Evolutionary conservation across 1,140 invertebrate species (phyloP).

Genomic region (Manduca sexta): DNA sequence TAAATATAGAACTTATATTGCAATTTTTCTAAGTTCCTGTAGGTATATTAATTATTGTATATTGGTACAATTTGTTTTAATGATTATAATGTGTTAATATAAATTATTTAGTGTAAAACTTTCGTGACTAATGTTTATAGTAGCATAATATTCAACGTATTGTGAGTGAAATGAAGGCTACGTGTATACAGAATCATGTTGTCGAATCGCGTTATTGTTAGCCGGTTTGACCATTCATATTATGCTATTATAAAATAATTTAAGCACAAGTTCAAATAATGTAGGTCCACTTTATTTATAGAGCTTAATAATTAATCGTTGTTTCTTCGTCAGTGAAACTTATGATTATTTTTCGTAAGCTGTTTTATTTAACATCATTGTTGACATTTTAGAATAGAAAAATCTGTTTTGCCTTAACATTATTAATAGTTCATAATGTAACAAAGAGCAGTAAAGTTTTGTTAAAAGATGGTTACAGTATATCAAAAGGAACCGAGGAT

Average conservation of each 20-base stretch:
- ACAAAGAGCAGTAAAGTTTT: slow-evolving; percentile 64
- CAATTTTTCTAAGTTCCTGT: slow-evolving; percentile 73
- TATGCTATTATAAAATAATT: slow-evolving; percentile 53
- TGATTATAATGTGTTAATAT: slow-evolving; percentile 65
- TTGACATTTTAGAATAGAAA: slow-evolving; percentile 70
- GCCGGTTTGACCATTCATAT: slow-evolving; percentile 26
- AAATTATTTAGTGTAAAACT: slow-evolving; percentile 67
- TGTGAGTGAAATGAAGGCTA: not conserved
- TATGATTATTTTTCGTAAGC: slow-evolving; percentile 48
- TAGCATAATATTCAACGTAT: slow-evolving; percentile 41
- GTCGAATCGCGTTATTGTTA: not conserved
- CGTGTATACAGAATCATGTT: too few relatives aligned
- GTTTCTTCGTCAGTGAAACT: slow-evolving; percentile 40
- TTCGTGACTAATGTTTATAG: slow-evolving; percentile 40
- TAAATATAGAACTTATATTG: slow-evolving; percentile 72
- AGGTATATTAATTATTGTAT: slow-evolving; percentile 70
- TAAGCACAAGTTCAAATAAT: slow-evolving; percentile 70
- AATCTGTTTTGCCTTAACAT: slow-evolving; percentile 72
- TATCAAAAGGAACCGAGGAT: slow-evolving; percentile 53
- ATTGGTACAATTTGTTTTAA: slow-evolving; percentile 71
- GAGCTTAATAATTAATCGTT: slow-evolving; percentile 47
- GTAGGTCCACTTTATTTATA: slow-evolving; percentile 67
- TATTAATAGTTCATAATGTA: slow-evolving; percentile 67
- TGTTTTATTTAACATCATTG: slow-evolving; percentile 71
- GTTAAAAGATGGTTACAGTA: slow-evolving; percentile 61